Evolutionary conservation across 2,888 invertebrate genomes (phyloP).

Genomic region (Drosophila melanosoma): DNA sequence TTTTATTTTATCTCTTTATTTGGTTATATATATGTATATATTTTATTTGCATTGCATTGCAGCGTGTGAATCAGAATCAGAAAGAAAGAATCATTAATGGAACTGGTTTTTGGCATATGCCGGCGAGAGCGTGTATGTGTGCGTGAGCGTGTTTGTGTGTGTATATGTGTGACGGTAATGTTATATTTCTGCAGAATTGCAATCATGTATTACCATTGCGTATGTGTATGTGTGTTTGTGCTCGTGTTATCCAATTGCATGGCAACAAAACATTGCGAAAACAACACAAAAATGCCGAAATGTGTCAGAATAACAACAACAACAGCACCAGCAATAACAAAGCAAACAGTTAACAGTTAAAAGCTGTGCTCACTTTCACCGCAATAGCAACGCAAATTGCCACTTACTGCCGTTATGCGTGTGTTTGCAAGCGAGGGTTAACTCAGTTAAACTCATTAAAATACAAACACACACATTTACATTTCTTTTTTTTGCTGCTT

Average conservation of each 20-base stretch:
- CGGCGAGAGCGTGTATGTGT: slow-evolving; percentile 6
- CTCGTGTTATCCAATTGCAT: slow-evolving; percentile 46
- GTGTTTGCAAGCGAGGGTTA: slow-evolving; percentile 18
- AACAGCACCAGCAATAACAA: slow-evolving; percentile 30
- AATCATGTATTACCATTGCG: slow-evolving; percentile 49
- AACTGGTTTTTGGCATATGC: slow-evolving; percentile 41
- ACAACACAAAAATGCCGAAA: slow-evolving; percentile 42
- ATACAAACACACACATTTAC: slow-evolving; percentile 45
- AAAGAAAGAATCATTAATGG: slow-evolving; percentile 53
- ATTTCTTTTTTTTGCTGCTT: slow-evolving; percentile 31
- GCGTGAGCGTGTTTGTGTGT: slow-evolving; percentile 5
- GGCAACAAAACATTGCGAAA: slow-evolving; percentile 58
- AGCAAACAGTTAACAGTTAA: slow-evolving; percentile 31
- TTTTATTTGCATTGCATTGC: slow-evolving; percentile 20
- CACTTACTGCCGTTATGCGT: slow-evolving; percentile 15
- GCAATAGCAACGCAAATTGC: slow-evolving; percentile 37
- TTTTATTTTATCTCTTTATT: slow-evolving; percentile 8
- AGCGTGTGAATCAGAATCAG: slow-evolving; percentile 57
- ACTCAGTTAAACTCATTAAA: slow-evolving; percentile 52
- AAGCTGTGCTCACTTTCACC: slow-evolving; percentile 66
- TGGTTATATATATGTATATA: background rate
- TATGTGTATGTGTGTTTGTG: background rate
- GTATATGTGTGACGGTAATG: slow-evolving; percentile 33
- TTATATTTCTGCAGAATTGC: slow-evolving; percentile 20
- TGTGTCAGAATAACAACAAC: slow-evolving; percentile 41